Conservation (phyloP, 2,888 invertebrate genomes). For the Euzetes globulus region DNA sequence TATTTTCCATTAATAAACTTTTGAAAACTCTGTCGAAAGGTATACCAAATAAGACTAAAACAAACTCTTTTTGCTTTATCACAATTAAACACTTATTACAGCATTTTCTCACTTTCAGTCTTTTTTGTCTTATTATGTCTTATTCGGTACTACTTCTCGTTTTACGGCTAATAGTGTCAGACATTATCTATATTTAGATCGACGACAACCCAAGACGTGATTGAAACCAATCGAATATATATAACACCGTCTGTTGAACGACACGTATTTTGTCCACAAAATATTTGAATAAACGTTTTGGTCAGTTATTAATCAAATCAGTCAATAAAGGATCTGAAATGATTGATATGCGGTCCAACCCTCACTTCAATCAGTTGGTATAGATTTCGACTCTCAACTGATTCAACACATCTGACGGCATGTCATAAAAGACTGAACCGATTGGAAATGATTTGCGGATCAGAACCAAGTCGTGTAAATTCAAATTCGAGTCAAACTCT, state of each 20-base stretch:
- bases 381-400: constrained; percentile 30
- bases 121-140: no score
- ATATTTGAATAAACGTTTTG: background rate
- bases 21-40: background rate
- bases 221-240: background rate
- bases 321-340: background rate
- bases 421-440: constrained; percentile 42
- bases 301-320: background rate
- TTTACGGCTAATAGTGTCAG: no score
- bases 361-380: background rate
- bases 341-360: background rate
- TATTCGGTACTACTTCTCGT: background rate
- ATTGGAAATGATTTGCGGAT: constrained; percentile 42
- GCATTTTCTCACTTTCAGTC: constrained; percentile 22
- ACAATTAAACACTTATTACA: background rate
- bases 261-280: background rate
- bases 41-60: constrained; percentile 20
- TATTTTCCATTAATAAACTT: background rate
- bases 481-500: constrained; percentile 39
- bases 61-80: constrained; percentile 8
- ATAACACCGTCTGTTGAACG: background rate
- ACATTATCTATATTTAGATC: no score
- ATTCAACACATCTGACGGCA: constrained; percentile 40
- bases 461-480: constrained; percentile 41
- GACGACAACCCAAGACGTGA: no score